These are phyloP conservation scores for Campoplex capitator DNA, from an alignment of 2,888 invertebrate species.

Conservation along the genomic window DNA sequence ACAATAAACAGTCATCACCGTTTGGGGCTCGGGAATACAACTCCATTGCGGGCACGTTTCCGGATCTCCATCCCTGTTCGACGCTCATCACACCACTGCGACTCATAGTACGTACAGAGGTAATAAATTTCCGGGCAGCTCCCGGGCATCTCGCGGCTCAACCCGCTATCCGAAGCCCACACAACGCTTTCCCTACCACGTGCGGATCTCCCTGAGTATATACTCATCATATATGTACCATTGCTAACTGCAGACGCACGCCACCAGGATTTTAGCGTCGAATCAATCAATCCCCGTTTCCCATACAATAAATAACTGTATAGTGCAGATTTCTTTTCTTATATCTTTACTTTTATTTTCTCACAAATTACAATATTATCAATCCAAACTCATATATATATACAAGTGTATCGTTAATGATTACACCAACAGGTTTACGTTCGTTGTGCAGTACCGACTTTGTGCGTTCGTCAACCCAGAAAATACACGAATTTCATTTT, in stretches of 20 bases:
- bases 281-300: slow-evolving; percentile 32
- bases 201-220: slow-evolving; percentile 33
- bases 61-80: slow-evolving; percentile 46
- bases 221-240: slow-evolving; percentile 19
- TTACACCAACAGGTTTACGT: slow-evolving; percentile 8
- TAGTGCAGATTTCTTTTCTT: slow-evolving; percentile 23
- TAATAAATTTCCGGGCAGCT: slow-evolving; percentile 63
- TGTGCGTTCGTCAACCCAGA: too few relatives aligned
- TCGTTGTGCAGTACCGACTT: too few relatives aligned
- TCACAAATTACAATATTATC: slow-evolving; percentile 35
- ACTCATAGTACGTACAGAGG: slow-evolving; percentile 46
- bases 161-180: slow-evolving; percentile 49
- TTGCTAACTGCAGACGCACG: slow-evolving; percentile 6
- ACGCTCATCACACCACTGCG: slow-evolving; percentile 48
- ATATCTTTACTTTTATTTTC: slow-evolving; percentile 16
- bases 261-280: slow-evolving; percentile 32
- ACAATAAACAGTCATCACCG: slow-evolving; percentile 77
- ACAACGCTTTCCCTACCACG: slow-evolving; percentile 60
- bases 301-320: slow-evolving; percentile 47
- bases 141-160: slow-evolving; percentile 39
- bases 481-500: too few relatives aligned
- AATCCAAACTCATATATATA: background rate
- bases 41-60: slow-evolving; percentile 73
- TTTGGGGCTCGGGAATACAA: slow-evolving; percentile 68
- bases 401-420: slow-evolving; percentile 55